phyloP scores from a whole-genome alignment of 2,797 vertebrate species.

The Sebastes taczanowskii region DNA sequence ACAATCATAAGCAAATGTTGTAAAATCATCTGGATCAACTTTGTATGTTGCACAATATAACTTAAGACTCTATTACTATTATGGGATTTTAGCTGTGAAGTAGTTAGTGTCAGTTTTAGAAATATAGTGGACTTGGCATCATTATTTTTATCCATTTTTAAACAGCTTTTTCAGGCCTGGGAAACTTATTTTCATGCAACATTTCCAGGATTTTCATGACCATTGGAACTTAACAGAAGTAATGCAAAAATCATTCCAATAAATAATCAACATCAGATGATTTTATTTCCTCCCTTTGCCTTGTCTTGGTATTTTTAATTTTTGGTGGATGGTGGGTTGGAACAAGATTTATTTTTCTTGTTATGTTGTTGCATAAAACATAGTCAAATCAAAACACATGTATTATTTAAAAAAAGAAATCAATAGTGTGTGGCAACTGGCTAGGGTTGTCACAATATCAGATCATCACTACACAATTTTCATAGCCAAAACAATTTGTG shows the following conservation, averaged over 20 bases:
- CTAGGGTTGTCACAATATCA: too few species aligned
- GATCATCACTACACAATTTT: too few species aligned
- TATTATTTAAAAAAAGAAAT: not conserved
- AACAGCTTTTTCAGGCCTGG: not conserved
- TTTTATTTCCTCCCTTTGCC: not conserved
- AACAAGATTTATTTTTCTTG: not conserved
- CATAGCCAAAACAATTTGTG: accelerated
- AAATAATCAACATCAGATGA: not conserved
- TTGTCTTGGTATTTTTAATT: not conserved
- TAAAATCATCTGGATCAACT: not conserved
- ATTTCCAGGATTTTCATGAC: not conserved
- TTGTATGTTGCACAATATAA: not conserved
- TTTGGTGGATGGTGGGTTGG: not conserved
- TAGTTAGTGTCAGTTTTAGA: not conserved
- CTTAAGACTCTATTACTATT: not conserved
- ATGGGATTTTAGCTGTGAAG: not conserved
- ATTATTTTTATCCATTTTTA: not conserved
- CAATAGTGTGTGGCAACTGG: not conserved
- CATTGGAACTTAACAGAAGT: not conserved
- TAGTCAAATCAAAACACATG: not conserved
- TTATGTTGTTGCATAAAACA: not conserved
- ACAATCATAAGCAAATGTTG: not conserved
- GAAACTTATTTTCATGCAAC: not conserved
- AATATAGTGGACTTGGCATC: not conserved
- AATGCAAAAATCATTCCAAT: not conserved